Evolutionary conservation across 2,888 invertebrate genomes (phyloP), one percentile per base, ranked within the genome.

Genomic region (Polydrusus pterygomalis): DNA sequence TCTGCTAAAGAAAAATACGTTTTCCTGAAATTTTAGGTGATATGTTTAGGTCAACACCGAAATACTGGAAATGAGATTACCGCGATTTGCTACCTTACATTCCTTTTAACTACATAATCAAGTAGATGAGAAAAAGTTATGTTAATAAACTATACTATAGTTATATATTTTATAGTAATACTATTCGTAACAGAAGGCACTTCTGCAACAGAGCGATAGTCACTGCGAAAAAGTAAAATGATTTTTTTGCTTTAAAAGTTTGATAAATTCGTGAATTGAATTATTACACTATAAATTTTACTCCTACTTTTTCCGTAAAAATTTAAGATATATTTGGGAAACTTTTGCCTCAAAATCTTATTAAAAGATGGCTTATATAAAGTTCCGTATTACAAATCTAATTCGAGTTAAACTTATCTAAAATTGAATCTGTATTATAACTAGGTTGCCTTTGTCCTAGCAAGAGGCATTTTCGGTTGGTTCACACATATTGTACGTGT

Each of bases 301-400:
- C 64, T 34, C 38, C 38, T 64, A 70, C 18, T 74, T 70, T 70
- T 70, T 74, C 64, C 69, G 47, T 63, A 63, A 74, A 74, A 51
- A 51, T 69, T 9, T 54, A 69, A 34, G 34, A 56, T 70, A 70
- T 56, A 69, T 70, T 74, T 69, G 47, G 20, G 40, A 69, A 68
- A 69, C 67, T 73, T 72, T 49, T 47, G 73, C 67, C 45, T 54
- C 58, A 49, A 49, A 67, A 74, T 63, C 60, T 63, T 54, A 54
- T 69, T 74, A 74, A 74, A 74, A 74, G 68, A 69, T 74, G 49
- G 74, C 68, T 69, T 45, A 74, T 69, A 74, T 69, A 74, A 62
- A 38, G 49, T 60, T 49, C 54, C 54, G 43, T 43, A 63, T 63
- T 67, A 62, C 68, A 74, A 74, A 74, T 74, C 43, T 74, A 58